These are phyloP conservation scores for Sterna hirundo DNA, from an alignment of 2,113 vertebrate genomes.

Conservation along the genomic window DNA sequence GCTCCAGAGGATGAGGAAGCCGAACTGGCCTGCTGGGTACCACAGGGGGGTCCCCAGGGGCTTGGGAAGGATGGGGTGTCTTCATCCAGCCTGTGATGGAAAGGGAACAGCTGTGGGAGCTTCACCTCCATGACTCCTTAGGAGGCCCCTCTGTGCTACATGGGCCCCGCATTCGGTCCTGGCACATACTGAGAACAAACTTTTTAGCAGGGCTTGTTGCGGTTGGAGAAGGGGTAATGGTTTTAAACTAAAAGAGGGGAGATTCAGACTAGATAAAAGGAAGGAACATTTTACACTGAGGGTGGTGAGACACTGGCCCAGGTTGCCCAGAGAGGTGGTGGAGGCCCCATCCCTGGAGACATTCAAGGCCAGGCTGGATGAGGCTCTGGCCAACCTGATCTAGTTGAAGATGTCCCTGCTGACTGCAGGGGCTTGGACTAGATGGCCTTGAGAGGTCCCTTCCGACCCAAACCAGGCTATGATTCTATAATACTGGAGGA, in stretches of 20 bases:
- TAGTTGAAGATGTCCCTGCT: neutral
- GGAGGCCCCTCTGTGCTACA: neutral
- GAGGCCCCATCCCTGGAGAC: neutral
- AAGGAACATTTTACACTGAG: neutral
- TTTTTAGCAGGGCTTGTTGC: neutral
- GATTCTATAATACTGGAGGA: neutral
- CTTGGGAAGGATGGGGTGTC: neutral
- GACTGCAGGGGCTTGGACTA: neutral
- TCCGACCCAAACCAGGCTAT: neutral
- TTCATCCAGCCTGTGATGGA: neutral
- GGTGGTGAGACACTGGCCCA: neutral
- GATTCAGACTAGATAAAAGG: neutral
- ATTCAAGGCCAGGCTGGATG: neutral
- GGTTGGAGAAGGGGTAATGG: neutral
- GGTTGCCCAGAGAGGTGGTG: neutral
- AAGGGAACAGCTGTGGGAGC: neutral
- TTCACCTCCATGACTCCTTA: neutral
- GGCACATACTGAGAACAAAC: accelerated
- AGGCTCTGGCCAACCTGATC: neutral
- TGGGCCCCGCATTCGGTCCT: neutral
- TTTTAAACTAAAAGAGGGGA: neutral
- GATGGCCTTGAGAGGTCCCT: neutral
- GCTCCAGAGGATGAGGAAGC: neutral
- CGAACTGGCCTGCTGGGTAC: neutral
- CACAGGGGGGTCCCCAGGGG: accelerated